Evolutionary conservation across 2,113 vertebrate genomes (phyloP), one percentile per base, ranked within the genome.

Genomic region (Bucco capensis): DNA sequence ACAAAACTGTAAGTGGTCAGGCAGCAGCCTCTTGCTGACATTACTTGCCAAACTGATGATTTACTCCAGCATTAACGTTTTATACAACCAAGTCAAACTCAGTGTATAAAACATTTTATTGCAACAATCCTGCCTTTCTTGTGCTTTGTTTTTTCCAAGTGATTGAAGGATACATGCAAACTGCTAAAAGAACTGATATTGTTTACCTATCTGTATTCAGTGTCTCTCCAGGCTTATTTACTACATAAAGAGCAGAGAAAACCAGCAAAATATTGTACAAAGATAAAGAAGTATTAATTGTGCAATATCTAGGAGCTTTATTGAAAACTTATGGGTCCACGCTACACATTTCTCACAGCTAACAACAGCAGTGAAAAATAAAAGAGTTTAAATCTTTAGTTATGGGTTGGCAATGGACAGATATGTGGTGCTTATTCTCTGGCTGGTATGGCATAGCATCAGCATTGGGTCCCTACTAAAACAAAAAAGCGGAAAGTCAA

Each of bases 401-500:
- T 95, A 86, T 83, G 77, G 16, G 30, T 53, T 94, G 85, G 84
- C 65, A 93, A 47, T 49, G 81, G 44, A 71, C 61, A 89, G 74
- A 76, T 78, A 73, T 35, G 67, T 86, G 33, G 64, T 86, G 31
- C 70, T 84, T 92, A 80, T 57, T 83, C 77, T 90, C 58, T 88
- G 51, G 60, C 54, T 89, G 71, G 62, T 13, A 24, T 93, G 40
- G 65, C 75, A 72, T 67, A 62, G 78, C 81, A 89, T 92, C 53
- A 88, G 60, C 42, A 24, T 24, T 89, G 60, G 60, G 71, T 92
- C 23, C 56, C 58, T 81, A 85, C 89, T 91, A 89, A 91, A 94
- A 95, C 80, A 94, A 87, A 88, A 90, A 95, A 78, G 65, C 10
- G 46, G 81, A 94, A 96, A 96, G 85, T 90, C 94, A 96, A 96